Evolutionary conservation across 2,888 invertebrate genomes (phyloP), one percentile per base, ranked within the genome.

Genomic region (Nomada goodeniana): DNA sequence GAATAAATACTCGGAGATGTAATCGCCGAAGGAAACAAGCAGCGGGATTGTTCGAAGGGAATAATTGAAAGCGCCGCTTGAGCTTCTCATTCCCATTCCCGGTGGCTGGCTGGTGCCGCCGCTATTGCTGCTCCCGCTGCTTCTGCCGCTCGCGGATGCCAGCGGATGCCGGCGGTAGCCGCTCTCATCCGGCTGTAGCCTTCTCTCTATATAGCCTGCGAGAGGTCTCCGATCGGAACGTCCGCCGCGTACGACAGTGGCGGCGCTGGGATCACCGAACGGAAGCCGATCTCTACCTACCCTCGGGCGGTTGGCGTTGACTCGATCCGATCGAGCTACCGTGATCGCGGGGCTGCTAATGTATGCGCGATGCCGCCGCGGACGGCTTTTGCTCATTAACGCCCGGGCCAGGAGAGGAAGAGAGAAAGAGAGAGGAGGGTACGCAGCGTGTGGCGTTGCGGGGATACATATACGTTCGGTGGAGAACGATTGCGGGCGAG

Each of bases 61-160:
- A 94, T 94, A 94, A 94, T 93, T 93, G 93, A 94, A 94, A 93
- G 93, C 93, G 92, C 93, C 93, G 93, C 93, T 92, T 90, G 90
- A 90, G 92, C 92, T 92, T 92, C 92, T 92, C 92, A 92, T 93
- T 93, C 92, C 92, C 93, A 92, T 92, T 92, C 90, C 90, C 89
- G 90, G 87, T 85, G 86, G 88, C 88, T 87, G 86, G 88, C 88
- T 87, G 70, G 74, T 70, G 82, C 80, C 78, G 80, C 82, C 76
- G 84, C 82, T 83, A 76, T 80, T 82, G 85, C 82, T 82, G 81
- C 87, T 87, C 85, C 70, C 50, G 71, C 76, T 80, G 77, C 86
- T 85, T 73, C 76, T 87, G 64, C 70, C 76, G 83, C 79, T n/a
- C 11, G 74, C 78, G 71, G 69, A 72, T 83, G 81, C 79, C 70